These are phyloP conservation scores for Pogonomyrmex californicus DNA, from an alignment of 1,140 invertebrate species.

Conservation along the genomic window DNA sequence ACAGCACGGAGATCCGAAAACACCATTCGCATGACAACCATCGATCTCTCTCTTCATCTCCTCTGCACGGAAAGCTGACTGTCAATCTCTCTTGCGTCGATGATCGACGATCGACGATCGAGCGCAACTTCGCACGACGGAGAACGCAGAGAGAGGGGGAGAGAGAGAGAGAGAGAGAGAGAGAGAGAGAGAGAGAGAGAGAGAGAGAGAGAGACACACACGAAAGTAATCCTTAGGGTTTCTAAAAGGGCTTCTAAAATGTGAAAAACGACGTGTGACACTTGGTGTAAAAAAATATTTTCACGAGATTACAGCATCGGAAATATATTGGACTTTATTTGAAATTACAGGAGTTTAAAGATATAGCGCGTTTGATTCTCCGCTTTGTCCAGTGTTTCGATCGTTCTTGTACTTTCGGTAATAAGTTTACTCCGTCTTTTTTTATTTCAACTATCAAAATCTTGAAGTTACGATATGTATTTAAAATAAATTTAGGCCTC, in stretches of 20 bases:
- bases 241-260: too few species aligned
- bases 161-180: neutral
- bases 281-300: neutral
- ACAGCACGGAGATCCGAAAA: neutral
- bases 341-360: neutral
- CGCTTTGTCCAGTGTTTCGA: neutral
- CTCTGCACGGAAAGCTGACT: neutral
- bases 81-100: slow-evolving; percentile 9
- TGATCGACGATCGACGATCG: neutral
- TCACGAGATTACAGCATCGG: neutral
- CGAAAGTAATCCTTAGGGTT: neutral
- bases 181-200: neutral
- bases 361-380: neutral
- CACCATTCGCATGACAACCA: neutral
- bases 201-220: neutral
- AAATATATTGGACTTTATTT: neutral
- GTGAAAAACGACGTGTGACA: too few species aligned
- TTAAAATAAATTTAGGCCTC: neutral
- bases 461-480: neutral
- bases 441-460: neutral
- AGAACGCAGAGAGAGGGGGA: neutral
- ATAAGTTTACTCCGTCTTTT: neutral
- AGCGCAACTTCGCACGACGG: neutral
- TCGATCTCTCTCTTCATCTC: neutral
- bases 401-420: too few species aligned